phyloP scores from a whole-genome alignment of 2,113 vertebrate species.

The Malaclemys terrapin region DNA sequence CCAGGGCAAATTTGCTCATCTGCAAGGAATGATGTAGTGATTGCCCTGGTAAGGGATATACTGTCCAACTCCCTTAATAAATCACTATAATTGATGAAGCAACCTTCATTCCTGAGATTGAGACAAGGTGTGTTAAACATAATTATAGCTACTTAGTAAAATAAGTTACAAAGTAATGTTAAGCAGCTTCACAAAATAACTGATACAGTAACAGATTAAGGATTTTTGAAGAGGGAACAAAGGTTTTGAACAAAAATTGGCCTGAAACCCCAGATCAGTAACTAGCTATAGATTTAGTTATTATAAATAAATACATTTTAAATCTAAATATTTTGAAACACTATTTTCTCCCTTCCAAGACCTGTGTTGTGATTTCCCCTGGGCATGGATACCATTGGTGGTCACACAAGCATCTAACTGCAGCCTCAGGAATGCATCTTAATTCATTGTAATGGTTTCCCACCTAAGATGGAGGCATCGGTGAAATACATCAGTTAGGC shows the following conservation, averaged over 20 bases:
- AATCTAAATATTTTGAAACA: neutral
- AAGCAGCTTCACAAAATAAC: neutral
- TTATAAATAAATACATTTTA: neutral
- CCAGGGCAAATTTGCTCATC: conserved; percentile 33
- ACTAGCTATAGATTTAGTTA: neutral
- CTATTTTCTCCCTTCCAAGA: neutral
- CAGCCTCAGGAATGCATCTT: neutral
- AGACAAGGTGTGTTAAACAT: neutral
- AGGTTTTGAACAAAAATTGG: neutral
- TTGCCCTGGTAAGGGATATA: conserved; percentile 20
- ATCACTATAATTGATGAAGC: neutral
- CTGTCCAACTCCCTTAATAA: neutral
- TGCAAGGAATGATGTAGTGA: conserved; percentile 4
- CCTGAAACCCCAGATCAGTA: neutral
- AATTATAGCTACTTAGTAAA: neutral
- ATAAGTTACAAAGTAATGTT: neutral
- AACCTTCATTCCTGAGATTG: neutral
- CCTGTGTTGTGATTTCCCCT: neutral
- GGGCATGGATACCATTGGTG: neutral
- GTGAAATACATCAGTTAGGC: neutral
- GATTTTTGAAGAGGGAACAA: neutral
- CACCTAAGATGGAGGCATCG: neutral
- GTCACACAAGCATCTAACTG: neutral
- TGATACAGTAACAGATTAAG: neutral
- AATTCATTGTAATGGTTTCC: neutral